phyloP scores from a whole-genome alignment of 2,888 invertebrate genomes.

The Drosophila greeni region DNA sequence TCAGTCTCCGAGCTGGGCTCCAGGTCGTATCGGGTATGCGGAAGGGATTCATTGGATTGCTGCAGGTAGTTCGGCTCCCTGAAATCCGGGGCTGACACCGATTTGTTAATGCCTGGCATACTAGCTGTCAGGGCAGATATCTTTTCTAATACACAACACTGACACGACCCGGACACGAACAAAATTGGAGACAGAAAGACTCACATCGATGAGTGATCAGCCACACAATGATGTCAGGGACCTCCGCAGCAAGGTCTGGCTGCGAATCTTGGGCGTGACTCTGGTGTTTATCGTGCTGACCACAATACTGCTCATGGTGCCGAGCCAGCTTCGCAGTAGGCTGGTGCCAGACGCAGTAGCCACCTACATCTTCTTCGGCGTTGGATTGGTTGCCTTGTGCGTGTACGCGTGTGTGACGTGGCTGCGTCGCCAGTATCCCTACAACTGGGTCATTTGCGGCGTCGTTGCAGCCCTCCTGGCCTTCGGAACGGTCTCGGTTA shows the following conservation, averaged over 20 bases:
- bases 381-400: slow-evolving; percentile 30
- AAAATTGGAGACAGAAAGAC: slow-evolving; percentile 13
- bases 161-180: slow-evolving; percentile 6
- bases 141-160: slow-evolving; percentile 8
- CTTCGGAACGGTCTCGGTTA: slow-evolving; percentile 36
- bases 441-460: slow-evolving; percentile 48
- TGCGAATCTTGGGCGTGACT: slow-evolving; percentile 42
- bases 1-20: neutral
- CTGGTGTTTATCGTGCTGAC: slow-evolving; percentile 20
- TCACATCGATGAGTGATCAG: slow-evolving; percentile 48
- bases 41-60: neutral
- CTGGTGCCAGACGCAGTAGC: neutral
- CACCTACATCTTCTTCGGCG: neutral
- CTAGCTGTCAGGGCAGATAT: slow-evolving; percentile 25
- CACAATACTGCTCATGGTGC: slow-evolving; percentile 13
- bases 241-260: slow-evolving; percentile 25
- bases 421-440: slow-evolving; percentile 42
- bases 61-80: neutral
- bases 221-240: neutral
- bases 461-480: slow-evolving; percentile 32
- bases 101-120: slow-evolving; percentile 24
- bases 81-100: slow-evolving; percentile 16
- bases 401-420: slow-evolving; percentile 36
- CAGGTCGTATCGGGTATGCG: neutral
- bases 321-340: neutral